Conservation (phyloP, 2,888 invertebrate species). For the Noctuana brunneofusca region DNA sequence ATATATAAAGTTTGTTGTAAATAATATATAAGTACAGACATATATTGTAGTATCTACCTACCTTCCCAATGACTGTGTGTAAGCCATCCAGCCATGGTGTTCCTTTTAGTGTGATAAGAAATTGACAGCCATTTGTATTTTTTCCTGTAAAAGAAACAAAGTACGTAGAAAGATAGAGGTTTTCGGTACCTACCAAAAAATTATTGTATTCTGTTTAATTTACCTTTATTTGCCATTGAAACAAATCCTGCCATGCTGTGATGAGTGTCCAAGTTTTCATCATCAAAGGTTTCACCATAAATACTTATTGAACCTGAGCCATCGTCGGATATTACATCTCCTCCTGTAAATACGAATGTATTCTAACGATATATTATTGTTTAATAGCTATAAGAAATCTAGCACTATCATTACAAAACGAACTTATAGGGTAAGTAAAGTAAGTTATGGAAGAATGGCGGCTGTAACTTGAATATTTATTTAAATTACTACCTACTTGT, state of each 20-base stretch:
- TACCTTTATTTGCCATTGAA: constrained; percentile 94
- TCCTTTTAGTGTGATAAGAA: constrained; percentile 94
- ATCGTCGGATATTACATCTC: constrained; percentile 91
- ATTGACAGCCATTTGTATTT: constrained; percentile 97
- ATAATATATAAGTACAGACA: no score
- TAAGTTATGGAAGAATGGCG: no score
- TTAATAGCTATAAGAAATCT: no score
- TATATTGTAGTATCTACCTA: no score
- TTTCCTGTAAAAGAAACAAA: constrained; percentile 80
- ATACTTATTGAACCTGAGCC: constrained; percentile 93
- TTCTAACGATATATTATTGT: not conserved
- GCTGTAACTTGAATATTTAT: no score
- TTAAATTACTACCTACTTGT: no score
- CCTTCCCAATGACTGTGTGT: constrained; percentile 95
- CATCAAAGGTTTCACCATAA: constrained; percentile 92
- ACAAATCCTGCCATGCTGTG: constrained; percentile 93
- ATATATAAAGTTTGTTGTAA: no score
- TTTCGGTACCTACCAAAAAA: not conserved
- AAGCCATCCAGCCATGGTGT: constrained; percentile 95
- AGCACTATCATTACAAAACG: no score
- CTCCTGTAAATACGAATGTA: constrained; percentile 81
- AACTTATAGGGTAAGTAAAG: no score
- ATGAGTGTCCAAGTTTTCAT: constrained; percentile 92
- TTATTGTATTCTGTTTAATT: not conserved
- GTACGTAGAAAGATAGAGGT: not conserved